Evolutionary conservation across 2,113 vertebrate genomes (phyloP).

Genomic region (Oncorhynchus clarkii): DNA sequence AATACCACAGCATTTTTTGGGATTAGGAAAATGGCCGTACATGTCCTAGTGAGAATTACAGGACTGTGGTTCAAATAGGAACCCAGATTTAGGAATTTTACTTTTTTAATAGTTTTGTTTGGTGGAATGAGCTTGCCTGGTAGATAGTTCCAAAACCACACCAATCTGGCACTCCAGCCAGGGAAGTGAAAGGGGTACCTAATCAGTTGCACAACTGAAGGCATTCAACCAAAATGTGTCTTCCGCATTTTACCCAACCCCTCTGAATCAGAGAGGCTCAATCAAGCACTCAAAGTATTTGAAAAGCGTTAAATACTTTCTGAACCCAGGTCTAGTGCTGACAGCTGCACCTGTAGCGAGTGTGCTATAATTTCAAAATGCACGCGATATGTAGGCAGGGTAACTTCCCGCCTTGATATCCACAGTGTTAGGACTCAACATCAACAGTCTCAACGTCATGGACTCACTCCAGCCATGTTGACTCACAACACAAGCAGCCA

Average conservation of each 20-base stretch:
- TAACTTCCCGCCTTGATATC: background rate
- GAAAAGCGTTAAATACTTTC: too few relatives aligned
- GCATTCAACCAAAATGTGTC: too few relatives aligned
- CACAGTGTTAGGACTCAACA: too few relatives aligned
- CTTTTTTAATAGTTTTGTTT: too few relatives aligned
- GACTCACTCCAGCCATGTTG: slow-evolving; percentile 2
- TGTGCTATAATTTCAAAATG: background rate
- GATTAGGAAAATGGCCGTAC: slow-evolving; percentile 38
- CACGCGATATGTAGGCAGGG: background rate
- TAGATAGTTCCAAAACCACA: too few relatives aligned
- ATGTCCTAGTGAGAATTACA: slow-evolving; percentile 58
- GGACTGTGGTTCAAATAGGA: slow-evolving; percentile 24
- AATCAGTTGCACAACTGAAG: too few relatives aligned
- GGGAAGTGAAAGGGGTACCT: too few relatives aligned
- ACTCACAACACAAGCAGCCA: background rate
- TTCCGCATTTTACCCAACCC: too few relatives aligned
- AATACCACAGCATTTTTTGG: slow-evolving; percentile 15
- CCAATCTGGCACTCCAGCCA: too few relatives aligned
- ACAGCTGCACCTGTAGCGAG: background rate
- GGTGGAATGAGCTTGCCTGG: too few relatives aligned
- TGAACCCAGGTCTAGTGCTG: background rate
- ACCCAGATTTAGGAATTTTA: background rate
- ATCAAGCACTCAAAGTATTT: too few relatives aligned
- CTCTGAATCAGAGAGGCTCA: too few relatives aligned
- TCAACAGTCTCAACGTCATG: background rate